A percentile compares a stretch with the other conserved stretches of the same genome.
Conservation (phyloP, 2,888 invertebrate species). For the Caradrina clavipalpis region DNA sequence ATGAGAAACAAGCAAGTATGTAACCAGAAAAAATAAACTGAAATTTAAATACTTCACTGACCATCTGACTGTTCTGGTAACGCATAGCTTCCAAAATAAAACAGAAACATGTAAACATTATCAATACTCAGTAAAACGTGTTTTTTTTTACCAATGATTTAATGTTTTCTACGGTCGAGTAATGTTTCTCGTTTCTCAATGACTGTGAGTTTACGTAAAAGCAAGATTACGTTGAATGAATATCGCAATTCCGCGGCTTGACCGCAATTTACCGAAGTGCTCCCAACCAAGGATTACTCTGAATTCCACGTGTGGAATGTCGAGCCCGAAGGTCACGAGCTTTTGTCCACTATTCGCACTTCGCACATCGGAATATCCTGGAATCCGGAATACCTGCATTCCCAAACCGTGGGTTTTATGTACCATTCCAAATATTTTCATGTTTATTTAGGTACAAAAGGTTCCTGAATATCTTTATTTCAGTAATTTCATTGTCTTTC, state of each 20-base stretch:
- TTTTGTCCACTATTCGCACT: slow-evolving; percentile 57
- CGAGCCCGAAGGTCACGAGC: slow-evolving; percentile 51
- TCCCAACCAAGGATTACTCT: slow-evolving; percentile 54
- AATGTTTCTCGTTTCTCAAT: neutral
- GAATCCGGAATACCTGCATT: slow-evolving; percentile 48
- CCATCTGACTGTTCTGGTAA: neutral
- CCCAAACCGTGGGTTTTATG: slow-evolving; percentile 22
- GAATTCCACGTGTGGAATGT: slow-evolving; percentile 61
- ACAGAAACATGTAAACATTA: no score
- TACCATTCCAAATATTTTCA: slow-evolving; percentile 33
- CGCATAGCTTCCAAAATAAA: neutral
- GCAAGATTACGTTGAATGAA: slow-evolving; percentile 23
- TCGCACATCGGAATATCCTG: slow-evolving; percentile 51
- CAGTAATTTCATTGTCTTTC: neutral
- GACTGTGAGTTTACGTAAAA: slow-evolving; percentile 1
- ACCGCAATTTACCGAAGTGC: slow-evolving; percentile 57
- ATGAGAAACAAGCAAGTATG: no score
- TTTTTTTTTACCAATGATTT: neutral
- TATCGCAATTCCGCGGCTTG: slow-evolving; percentile 42
- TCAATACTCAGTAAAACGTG: no score
- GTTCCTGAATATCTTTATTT: slow-evolving; percentile 20
- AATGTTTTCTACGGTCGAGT: neutral
- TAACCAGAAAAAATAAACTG: no score
- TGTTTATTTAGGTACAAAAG: slow-evolving; percentile 40
- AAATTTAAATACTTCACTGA: no score